Percentiles rank a stretch among this genome's conserved stretches.
phyloP scores from a whole-genome alignment of 2,797 vertebrate species.

The Sebastes oblongus region DNA sequence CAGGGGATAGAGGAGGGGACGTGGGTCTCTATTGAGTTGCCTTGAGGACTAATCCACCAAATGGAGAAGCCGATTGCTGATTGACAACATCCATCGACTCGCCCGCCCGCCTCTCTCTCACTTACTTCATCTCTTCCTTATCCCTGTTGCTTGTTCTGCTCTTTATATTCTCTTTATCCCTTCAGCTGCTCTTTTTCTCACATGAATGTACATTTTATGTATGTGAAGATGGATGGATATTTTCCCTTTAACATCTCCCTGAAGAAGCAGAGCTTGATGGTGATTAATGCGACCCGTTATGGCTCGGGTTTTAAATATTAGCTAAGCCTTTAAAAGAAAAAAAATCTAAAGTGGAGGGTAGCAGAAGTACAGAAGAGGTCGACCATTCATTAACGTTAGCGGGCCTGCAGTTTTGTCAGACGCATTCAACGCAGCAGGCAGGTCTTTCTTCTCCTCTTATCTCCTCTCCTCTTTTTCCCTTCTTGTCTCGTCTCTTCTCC shows the following conservation, averaged over 20 bases:
- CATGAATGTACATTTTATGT: background rate
- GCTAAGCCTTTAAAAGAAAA: constrained; percentile 1
- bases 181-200: background rate
- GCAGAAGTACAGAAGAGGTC: constrained; percentile 24
- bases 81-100: constrained; percentile 68
- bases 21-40: constrained; percentile 67
- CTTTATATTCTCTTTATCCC: background rate
- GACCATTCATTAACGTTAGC: constrained; percentile 12
- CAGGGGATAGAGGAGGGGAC: constrained; percentile 61
- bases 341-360: background rate
- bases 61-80: constrained; percentile 74
- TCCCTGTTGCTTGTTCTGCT: constrained; percentile 25
- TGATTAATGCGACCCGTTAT: constrained; percentile 8
- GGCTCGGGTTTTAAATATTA: constrained; percentile 18
- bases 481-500: constrained; percentile 9
- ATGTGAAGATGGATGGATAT: background rate
- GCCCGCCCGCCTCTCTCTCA: constrained; percentile 32
- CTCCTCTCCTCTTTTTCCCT: constrained; percentile 7
- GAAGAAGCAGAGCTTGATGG: background rate
- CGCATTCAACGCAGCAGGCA: constrained; percentile 22
- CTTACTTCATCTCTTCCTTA: constrained; percentile 48
- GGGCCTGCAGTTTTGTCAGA: constrained; percentile 40
- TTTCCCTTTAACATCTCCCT: background rate
- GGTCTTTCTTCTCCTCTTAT: constrained; percentile 45
- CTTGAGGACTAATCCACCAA: constrained; percentile 70